A percentile compares a stretch with the other conserved stretches of the same genome.
Conservation (phyloP, 2,113 vertebrate genomes). For the Ornithorhynchus anatinus region DNA sequence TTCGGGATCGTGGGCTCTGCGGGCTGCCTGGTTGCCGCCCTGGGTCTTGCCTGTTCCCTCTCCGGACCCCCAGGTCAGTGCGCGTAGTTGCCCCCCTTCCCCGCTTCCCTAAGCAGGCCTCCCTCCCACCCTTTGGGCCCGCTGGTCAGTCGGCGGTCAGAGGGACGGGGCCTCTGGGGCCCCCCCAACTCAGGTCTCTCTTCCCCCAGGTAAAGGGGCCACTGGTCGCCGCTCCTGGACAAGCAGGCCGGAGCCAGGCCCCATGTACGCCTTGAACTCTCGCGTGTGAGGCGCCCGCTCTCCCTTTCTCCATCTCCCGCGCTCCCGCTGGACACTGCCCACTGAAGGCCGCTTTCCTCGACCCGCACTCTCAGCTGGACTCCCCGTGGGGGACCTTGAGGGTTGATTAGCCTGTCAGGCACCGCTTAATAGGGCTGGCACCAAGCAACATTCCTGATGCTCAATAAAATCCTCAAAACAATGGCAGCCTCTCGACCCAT, state of each 20-base stretch:
- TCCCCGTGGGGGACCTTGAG: too few species aligned
- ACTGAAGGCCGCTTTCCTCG: too few species aligned
- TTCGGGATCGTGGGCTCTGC: conserved; percentile 68
- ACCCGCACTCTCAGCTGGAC: too few species aligned
- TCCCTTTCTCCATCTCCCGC: too few species aligned
- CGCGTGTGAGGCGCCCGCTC: conserved; percentile 41
- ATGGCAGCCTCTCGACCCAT: too few species aligned
- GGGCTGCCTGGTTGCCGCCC: conserved; percentile 49
- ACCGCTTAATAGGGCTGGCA: too few species aligned
- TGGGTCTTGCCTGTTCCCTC: conserved; percentile 67
- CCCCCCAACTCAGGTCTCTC: neutral
- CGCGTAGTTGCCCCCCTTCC: too few species aligned
- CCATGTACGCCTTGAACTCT: conserved; percentile 65
- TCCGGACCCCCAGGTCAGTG: conserved; percentile 54
- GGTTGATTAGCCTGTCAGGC: too few species aligned
- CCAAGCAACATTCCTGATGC: too few species aligned
- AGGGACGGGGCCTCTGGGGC: neutral
- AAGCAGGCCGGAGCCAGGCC: neutral
- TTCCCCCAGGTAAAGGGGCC: neutral
- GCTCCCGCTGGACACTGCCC: too few species aligned
- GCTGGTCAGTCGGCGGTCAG: neutral
- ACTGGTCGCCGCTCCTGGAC: neutral
- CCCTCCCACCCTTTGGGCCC: neutral
- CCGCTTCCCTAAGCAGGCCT: neutral
- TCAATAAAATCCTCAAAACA: too few species aligned